These are phyloP conservation scores for Orussus abietinus DNA, from an alignment of 1,140 invertebrate species.

Conservation along the genomic window DNA sequence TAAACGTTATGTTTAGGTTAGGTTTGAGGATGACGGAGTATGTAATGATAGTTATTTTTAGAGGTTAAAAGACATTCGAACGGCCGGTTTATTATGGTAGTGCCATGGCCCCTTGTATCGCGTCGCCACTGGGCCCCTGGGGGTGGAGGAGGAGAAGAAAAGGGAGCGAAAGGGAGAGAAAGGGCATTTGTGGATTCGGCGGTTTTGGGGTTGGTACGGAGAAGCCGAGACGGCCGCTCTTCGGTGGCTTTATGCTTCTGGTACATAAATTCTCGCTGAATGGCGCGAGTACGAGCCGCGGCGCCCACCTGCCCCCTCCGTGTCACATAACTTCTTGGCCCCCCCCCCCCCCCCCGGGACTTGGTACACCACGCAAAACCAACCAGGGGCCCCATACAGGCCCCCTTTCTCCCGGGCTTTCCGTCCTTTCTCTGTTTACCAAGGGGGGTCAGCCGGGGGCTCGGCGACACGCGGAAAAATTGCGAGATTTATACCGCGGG, in stretches of 20 bases:
- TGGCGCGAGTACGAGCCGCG: conserved; percentile 29
- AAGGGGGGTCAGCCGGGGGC: conserved; percentile 22
- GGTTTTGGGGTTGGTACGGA: conserved; percentile 27
- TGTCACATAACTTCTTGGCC: conserved; percentile 23
- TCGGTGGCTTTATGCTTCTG: conserved; percentile 35
- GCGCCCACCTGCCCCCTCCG: conserved; percentile 27
- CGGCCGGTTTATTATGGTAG: too few species aligned
- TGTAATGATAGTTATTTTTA: too few species aligned
- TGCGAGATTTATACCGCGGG: conserved; percentile 26
- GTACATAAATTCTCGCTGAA: conserved; percentile 41
- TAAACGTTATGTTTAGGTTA: too few species aligned
- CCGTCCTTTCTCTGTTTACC: conserved; percentile 21
- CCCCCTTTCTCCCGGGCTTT: conserved; percentile 8
- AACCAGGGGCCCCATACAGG: too few species aligned
- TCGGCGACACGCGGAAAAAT: conserved; percentile 26
- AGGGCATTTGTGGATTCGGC: conserved; percentile 28
- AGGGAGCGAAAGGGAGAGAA: conserved; percentile 17
- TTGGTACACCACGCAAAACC: too few species aligned
- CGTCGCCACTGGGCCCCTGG: too few species aligned
- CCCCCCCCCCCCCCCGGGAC: conserved; percentile 6
- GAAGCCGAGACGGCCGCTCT: conserved; percentile 1
- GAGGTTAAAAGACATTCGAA: too few species aligned
- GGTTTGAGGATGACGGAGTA: too few species aligned
- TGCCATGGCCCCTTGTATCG: too few species aligned
- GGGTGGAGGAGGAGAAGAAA: neutral